Conservation (phyloP, 1,140 invertebrate genomes). For the Drosophila littoralis region DNA sequence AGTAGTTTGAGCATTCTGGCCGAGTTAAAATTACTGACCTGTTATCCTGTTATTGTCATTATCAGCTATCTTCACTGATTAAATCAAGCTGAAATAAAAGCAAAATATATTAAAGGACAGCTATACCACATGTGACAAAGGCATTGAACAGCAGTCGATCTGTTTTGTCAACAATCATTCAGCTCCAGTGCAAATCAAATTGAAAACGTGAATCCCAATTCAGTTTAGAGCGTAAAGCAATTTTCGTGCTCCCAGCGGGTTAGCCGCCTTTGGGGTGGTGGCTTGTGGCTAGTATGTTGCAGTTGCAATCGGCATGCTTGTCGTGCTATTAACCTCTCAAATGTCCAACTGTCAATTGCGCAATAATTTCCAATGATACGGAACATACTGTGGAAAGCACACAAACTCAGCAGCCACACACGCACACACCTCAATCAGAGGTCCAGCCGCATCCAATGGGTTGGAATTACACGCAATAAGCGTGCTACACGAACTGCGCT, state of each 20-base stretch:
- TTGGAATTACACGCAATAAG: constrained; percentile 68
- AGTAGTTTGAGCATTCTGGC: no score
- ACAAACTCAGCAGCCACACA: constrained; percentile 1
- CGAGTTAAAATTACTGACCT: no score
- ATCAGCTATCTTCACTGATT: no score
- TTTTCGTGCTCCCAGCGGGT: constrained; percentile 7
- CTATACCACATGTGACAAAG: background rate
- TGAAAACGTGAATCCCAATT: constrained; percentile 70
- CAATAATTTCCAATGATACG: constrained; percentile 68
- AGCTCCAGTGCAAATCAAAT: constrained; percentile 45
- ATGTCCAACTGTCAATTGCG: constrained; percentile 70
- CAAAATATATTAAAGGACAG: no score
- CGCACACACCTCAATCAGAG: constrained; percentile 9
- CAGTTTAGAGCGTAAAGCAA: constrained; percentile 46
- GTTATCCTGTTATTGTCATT: no score
- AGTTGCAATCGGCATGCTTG: constrained; percentile 33
- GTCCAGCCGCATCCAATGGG: constrained; percentile 58
- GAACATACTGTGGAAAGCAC: constrained; percentile 9
- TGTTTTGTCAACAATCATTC: constrained; percentile 14
- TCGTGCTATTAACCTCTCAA: constrained; percentile 47
- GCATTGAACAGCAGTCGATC: constrained; percentile 17
- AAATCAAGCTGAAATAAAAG: no score
- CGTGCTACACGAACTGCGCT: constrained; percentile 59
- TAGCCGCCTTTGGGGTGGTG: background rate
- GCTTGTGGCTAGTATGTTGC: constrained; percentile 11